These are phyloP conservation scores for Trichogramma pretiosum DNA, from an alignment of 1,140 invertebrate genomes.

Conservation along the genomic window DNA sequence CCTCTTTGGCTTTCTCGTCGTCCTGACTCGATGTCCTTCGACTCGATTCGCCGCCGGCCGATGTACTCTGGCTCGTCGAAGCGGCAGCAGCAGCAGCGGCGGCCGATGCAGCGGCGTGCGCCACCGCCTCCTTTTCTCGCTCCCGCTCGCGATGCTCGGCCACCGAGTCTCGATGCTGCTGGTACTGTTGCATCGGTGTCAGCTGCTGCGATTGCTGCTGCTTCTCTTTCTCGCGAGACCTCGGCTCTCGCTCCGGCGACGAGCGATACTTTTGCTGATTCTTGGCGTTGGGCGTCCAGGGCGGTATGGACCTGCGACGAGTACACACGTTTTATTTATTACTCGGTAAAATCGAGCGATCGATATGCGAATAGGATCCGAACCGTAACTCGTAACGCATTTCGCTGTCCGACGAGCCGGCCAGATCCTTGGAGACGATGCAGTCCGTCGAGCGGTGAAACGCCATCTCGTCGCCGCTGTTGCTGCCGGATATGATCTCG, in stretches of 20 bases:
- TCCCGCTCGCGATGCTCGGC: conserved; percentile 29
- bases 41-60: too few relatives aligned
- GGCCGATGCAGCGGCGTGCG: conserved; percentile 39
- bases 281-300: conserved; percentile 35
- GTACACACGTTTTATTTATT: background rate
- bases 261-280: conserved; percentile 41
- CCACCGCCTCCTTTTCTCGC: conserved; percentile 28
- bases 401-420: conserved; percentile 53
- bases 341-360: background rate
- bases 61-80: too few relatives aligned
- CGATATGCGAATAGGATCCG: too few relatives aligned
- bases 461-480: conserved; percentile 42
- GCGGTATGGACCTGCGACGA: conserved; percentile 38
- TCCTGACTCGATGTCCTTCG: conserved; percentile 50
- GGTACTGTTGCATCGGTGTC: conserved; percentile 21
- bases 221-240: conserved; percentile 32
- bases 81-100: too few relatives aligned
- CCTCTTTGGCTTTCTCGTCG: conserved; percentile 46
- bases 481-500: conserved; percentile 42
- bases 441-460: conserved; percentile 61
- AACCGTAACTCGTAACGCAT: conserved; percentile 35
- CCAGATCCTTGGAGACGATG: conserved; percentile 53
- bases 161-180: conserved; percentile 18
- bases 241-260: conserved; percentile 40
- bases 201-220: conserved; percentile 24